Conservation (phyloP, 2,888 invertebrate genomes). For the Scelioninae gen. 1 region DNA sequence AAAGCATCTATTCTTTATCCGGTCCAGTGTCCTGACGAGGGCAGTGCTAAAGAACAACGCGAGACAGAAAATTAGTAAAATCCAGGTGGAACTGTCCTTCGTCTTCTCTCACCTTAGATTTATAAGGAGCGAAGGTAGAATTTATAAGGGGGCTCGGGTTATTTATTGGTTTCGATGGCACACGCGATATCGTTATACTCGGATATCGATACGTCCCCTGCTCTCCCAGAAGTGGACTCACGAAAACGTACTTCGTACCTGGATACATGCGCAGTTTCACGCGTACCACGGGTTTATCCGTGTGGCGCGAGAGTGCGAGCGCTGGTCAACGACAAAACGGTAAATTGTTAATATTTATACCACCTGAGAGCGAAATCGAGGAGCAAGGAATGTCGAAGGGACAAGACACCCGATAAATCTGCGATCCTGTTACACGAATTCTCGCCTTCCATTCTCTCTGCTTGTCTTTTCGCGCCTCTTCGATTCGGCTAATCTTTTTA, state of each 20-base stretch:
- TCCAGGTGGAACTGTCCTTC: constrained; percentile 82
- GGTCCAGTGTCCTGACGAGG: constrained; percentile 74
- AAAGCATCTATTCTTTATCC: constrained; percentile 74
- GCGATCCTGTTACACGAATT: constrained; percentile 70
- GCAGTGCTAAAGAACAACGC: constrained; percentile 71
- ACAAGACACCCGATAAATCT: constrained; percentile 72
- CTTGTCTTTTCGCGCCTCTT: constrained; percentile 44
- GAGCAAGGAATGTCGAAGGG: constrained; percentile 74
- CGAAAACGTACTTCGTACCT: constrained; percentile 70
- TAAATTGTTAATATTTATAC: constrained; percentile 75
- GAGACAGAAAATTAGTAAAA: constrained; percentile 84
- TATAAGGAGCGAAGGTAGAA: constrained; percentile 83
- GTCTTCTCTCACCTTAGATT: constrained; percentile 79
- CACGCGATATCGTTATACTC: constrained; percentile 83
- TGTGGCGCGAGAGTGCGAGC: constrained; percentile 64
- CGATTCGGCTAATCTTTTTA: constrained; percentile 27
- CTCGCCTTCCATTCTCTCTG: constrained; percentile 51
- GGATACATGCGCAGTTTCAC: constrained; percentile 64
- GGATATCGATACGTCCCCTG: constrained; percentile 81
- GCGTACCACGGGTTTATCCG: constrained; percentile 68
- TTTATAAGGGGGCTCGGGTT: constrained; percentile 81
- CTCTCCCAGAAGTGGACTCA: constrained; percentile 67
- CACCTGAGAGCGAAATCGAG: constrained; percentile 73
- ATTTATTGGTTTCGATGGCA: constrained; percentile 83
- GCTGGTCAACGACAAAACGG: constrained; percentile 65